Base-by-base conservation (phyloP, 2,888 invertebrate species). In the Minunthozetes semirufus region DNA sequence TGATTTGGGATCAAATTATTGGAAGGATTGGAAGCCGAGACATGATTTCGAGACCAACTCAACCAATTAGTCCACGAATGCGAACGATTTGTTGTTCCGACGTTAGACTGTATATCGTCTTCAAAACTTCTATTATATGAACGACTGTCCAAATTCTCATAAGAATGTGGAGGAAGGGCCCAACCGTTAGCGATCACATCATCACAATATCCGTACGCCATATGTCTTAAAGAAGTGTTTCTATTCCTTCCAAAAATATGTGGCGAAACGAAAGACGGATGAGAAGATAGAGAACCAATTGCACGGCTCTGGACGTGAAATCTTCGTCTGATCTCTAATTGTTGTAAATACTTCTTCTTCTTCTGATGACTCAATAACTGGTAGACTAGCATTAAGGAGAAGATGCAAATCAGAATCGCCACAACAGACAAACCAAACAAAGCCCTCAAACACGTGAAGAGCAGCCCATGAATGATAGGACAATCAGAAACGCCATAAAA, bases 271-370 rank as follows among this genome's bases (percentile, higher is more conserved):
- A 25, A 61, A 17, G 61, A 61, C 13, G 27, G 25, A 59, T 59
- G 59, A 15, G 29, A 15, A 1, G 33, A 38, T n/a, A 38, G 66
- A n/a, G 17, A n/a, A n/a, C 29, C 61, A 13, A 61, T 15, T 3
- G 33, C 38, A 5, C 38, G 27, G 38, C 46, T 48, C 17, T 59
- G 74, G 9, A 46, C 33, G 11, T 73, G 76, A 61, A 76, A 63
- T 50, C 75, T 59, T 46, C 63, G 27, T 17, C 74, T 33, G 6
- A 46, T 8, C 53, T 76, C 70, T 17, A 75, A 59, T 84, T 94
- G 93, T 80, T 93, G 93, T 93, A 94, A 94, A 83, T 94, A 94
- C 90, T 92, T 93, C 84, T 93, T 94, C 85, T 94, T 94, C 77
- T 92, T 89, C 83, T 94, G 94, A 81, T 94, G 94, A 79, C 93